Evolutionary conservation across 2,888 invertebrate species (phyloP), one percentile per base, ranked within the genome.

Genomic region (Penaeus monodon): DNA sequence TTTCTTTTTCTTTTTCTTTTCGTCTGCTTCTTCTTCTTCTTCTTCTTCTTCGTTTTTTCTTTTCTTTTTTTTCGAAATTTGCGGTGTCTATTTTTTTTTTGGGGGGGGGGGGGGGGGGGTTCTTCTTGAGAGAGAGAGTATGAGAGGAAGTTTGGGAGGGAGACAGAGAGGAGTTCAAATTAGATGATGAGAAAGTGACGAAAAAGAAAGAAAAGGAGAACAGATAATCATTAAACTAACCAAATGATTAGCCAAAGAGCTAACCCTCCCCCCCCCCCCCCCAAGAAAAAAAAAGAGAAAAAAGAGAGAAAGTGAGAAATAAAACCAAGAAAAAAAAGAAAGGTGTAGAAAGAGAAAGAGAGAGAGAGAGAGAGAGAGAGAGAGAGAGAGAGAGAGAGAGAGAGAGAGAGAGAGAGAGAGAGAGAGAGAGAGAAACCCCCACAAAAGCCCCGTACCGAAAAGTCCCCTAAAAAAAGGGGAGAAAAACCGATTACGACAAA

Each of bases 281-380:
- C 70, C 29, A 38, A 73, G 73, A 73, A 38, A 73, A 38, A 73
- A 38, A 73, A 38, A 73, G 73, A 73, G 73, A 73, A 38, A 65
- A n/a, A 3, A 14, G 70, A 70, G 33, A 33, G 33, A 33, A 3
- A 33, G 33, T 2, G 33, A 33, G 33, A 33, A 3, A 33, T 1
- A 33, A 3, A 33, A 3, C 1, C 2, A 33, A 3, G 3, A 3
- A 33, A 3, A 33, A 3, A 33, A 3, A 33, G 70, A 70, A 12
- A 70, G 70, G 10, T 6, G 10, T 6, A 73, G 73, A 73, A 29
- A 73, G 73, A 73, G 73, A 74, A 38, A 74, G 74, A 74, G 74
- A 74, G 74, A 74, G 74, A 76, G 74, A 76, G 74, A 76, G 74
- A 76, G 74, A 76, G 74, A 76, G 74, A 76, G 74, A 76, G 74